A percentile compares a stretch with the other conserved stretches of the same genome.
Conservation (phyloP, 2,888 invertebrate species). For the Heliconius ismenius region DNA sequence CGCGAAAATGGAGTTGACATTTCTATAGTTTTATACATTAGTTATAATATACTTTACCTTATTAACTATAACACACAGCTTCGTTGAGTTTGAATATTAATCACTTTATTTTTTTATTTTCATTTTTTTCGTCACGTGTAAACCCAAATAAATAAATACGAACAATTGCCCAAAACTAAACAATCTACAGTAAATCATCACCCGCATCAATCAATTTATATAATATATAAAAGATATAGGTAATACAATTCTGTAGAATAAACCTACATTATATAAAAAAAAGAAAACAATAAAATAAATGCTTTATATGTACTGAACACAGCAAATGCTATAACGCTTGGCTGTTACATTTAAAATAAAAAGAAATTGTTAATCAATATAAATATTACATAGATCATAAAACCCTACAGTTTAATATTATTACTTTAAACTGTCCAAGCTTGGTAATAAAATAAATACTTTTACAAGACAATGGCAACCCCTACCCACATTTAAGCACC, state of each 20-base stretch:
- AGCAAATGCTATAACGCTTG: slow-evolving; percentile 39
- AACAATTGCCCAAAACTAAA: slow-evolving; percentile 10
- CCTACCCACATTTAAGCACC: slow-evolving; percentile 22
- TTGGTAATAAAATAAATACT: slow-evolving; percentile 34
- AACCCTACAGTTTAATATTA: not conserved
- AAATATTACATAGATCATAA: not conserved
- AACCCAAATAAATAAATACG: slow-evolving; percentile 18
- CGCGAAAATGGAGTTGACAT: slow-evolving; percentile 2
- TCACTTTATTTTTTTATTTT: not conserved
- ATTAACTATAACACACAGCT: slow-evolving; percentile 4
- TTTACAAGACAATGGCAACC: slow-evolving; percentile 12
- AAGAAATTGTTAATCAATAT: slow-evolving; percentile 6
- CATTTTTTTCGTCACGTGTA: not conserved
- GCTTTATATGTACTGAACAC: slow-evolving; percentile 40
- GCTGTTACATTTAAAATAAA: slow-evolving; percentile 2
- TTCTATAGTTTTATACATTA: not conserved
- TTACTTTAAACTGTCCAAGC: slow-evolving; percentile 3
- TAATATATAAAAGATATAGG: slow-evolving; percentile 12
- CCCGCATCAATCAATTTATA: slow-evolving; percentile 28
- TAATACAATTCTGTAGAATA: slow-evolving; percentile 21
- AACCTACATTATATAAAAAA: not conserved
- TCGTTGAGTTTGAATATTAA: not conserved
- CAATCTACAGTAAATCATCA: slow-evolving; percentile 20
- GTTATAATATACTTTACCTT: not conserved
- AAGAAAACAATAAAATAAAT: slow-evolving; percentile 37